Conservation (phyloP, 2,113 vertebrate genomes). For the Hydrochoerus hydrochaeris region DNA sequence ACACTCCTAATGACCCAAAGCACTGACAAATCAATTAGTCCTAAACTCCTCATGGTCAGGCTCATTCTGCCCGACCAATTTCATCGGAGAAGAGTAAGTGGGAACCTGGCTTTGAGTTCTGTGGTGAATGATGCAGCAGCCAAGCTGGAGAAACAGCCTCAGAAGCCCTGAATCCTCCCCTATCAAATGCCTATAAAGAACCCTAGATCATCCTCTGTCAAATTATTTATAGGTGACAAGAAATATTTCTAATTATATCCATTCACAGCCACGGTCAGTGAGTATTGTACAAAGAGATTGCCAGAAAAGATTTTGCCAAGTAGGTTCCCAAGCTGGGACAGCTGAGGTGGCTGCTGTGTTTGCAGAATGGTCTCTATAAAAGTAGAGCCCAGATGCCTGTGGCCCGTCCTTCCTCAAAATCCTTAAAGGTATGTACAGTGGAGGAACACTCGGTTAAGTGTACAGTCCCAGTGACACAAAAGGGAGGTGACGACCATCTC, state of each 20-base stretch:
- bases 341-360: slow-evolving; percentile 85
- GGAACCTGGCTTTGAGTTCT: slow-evolving; percentile 65
- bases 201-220: slow-evolving; percentile 81
- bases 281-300: slow-evolving; percentile 85
- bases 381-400: slow-evolving; percentile 61
- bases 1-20: slow-evolving; percentile 46
- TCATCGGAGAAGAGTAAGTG: slow-evolving; percentile 47
- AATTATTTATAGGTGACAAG: slow-evolving; percentile 88
- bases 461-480: slow-evolving; percentile 56
- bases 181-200: slow-evolving; percentile 79
- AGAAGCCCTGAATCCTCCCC: slow-evolving; percentile 71
- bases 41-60: neutral
- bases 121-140: slow-evolving; percentile 65
- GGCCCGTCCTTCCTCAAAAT: slow-evolving; percentile 82
- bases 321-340: slow-evolving; percentile 84
- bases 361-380: slow-evolving; percentile 87
- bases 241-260: slow-evolving; percentile 90
- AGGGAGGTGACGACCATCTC: neutral
- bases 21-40: slow-evolving; percentile 58
- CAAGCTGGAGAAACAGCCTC: slow-evolving; percentile 54
- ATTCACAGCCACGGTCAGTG: slow-evolving; percentile 86
- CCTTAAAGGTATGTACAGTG: slow-evolving; percentile 83
- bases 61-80: slow-evolving; percentile 33
- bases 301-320: slow-evolving; percentile 82
- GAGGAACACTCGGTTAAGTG: slow-evolving; percentile 16